These are phyloP conservation scores for Montipora cactus DNA, from an alignment of 64 coral and sea anemone species.

Conservation along the genomic window DNA sequence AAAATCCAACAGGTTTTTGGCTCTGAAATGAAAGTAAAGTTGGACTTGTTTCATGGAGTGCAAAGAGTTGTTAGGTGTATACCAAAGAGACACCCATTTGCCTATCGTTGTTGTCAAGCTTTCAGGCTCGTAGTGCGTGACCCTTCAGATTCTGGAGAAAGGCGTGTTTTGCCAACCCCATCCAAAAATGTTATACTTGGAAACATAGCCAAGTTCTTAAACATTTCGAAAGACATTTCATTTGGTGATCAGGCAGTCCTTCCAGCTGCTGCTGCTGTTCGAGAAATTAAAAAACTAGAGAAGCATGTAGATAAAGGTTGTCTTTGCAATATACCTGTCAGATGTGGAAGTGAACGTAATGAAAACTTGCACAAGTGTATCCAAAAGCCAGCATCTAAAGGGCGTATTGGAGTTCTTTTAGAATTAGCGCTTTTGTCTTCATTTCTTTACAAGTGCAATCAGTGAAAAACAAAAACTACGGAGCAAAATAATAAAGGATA, in stretches of 20 bases:
- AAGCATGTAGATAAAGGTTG: slow-evolving; percentile 51
- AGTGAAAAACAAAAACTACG: slow-evolving; percentile 35
- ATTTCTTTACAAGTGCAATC: slow-evolving; percentile 68
- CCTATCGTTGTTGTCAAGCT: slow-evolving; percentile 50
- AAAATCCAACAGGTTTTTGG: slow-evolving; percentile 52
- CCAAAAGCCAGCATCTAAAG: slow-evolving; percentile 25
- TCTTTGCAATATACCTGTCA: slow-evolving; percentile 54
- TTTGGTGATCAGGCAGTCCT: slow-evolving; percentile 30
- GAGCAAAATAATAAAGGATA: slow-evolving; percentile 10
- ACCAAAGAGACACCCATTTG: slow-evolving; percentile 62
- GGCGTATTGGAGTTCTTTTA: slow-evolving; percentile 43
- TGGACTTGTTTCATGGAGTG: slow-evolving; percentile 23
- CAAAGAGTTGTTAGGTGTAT: slow-evolving; percentile 33
- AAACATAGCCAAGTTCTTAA: slow-evolving; percentile 40
- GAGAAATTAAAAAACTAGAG: slow-evolving; percentile 55
- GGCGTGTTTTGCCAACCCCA: slow-evolving; percentile 52
- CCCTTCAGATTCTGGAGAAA: slow-evolving; percentile 38
- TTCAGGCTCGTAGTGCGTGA: slow-evolving; percentile 52
- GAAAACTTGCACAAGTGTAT: slow-evolving; percentile 66
- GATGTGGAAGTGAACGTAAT: slow-evolving; percentile 62
- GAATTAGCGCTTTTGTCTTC: slow-evolving; percentile 45
- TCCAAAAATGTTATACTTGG: slow-evolving; percentile 6
- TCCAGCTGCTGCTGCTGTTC: background rate
- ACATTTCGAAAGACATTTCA: slow-evolving; percentile 54
- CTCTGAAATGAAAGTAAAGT: slow-evolving; percentile 34